phyloP scores from a whole-genome alignment of 2,113 vertebrate genomes.

The Tor tambroides region DNA sequence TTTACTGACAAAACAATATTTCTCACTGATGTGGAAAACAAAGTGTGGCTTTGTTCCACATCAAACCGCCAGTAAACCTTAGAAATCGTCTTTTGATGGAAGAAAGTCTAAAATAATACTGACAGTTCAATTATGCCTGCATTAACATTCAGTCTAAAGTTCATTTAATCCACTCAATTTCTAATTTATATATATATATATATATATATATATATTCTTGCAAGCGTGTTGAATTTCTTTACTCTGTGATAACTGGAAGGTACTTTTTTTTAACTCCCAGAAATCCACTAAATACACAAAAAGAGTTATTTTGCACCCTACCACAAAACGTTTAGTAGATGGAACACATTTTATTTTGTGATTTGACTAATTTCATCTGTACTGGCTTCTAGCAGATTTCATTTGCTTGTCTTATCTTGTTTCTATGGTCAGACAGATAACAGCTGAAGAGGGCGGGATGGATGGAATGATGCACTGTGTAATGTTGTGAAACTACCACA shows the following conservation, averaged over 20 bases:
- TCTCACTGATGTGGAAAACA: conserved; percentile 1
- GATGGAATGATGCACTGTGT: too few species aligned
- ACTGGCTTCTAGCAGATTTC: too few species aligned
- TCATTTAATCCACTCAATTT: background rate
- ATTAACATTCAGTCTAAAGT: background rate
- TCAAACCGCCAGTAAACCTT: background rate
- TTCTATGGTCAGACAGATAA: too few species aligned
- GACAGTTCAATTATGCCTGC: background rate
- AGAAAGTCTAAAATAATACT: conserved; percentile 7
- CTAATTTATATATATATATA: too few species aligned
- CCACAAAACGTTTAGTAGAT: background rate
- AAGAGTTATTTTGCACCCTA: background rate
- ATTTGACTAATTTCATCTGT: too few species aligned
- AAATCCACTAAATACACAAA: background rate
- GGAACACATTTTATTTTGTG: too few species aligned
- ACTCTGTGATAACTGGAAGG: background rate
- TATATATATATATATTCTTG: too few species aligned
- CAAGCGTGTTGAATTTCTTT: too few species aligned
- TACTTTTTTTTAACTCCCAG: background rate
- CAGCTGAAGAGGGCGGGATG: too few species aligned
- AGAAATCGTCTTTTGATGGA: background rate
- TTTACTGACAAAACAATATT: background rate
- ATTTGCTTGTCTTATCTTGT: too few species aligned
- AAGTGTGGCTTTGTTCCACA: background rate
- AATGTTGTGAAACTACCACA: too few species aligned